Base-by-base conservation (phyloP, 1,140 invertebrate genomes). In the Brachionus rotundiformis region DNA sequence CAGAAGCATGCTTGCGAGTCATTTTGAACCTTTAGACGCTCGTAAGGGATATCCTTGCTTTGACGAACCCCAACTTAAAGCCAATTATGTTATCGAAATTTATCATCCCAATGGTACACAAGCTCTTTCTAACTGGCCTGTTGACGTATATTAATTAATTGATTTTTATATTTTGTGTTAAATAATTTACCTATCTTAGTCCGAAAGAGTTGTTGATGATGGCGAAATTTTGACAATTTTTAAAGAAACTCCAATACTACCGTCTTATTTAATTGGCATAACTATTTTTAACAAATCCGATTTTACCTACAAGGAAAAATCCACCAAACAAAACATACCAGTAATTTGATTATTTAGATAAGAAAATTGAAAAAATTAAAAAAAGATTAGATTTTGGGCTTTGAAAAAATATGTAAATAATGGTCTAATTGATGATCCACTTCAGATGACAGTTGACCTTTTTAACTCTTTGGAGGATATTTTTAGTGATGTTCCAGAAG, bases 1-100 rank as follows among this genome's bases (percentile, higher is more conserved):
- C 11, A 77, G 73, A 31, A 77, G 47, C 6, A 63, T 81, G 54
- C 27, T 81, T 25, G 79, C 79, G 6, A 65, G 44, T 31, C 54
- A 81, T 11, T 81, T 87, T 84, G 85, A 87, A 73, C 82, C 86
- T 3, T 84, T 85, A 8, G 84, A 84, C 71, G 86, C 86, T 11
- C 77, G 86, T 13, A 81, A 83, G 41, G 83, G 77, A 10, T 83
- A 83, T 63, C 83, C 83, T 8, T 83, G 83, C 44, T 81, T 83
- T 33, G 83, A 83, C 27, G 83, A 83, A 54, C 83, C 83, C 8
- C 63, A 81, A 27, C 39, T 83, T 10, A 83, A 83, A 41, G 77
- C 83, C 5, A 83, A 27, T 23, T 83, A 82, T 49, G 76, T 36
- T 4, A 39, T 81, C 29, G 44, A 25, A 41, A 49, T 81, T 44